Percentiles rank a stretch among this genome's conserved stretches.
phyloP scores from a whole-genome alignment of 2,888 invertebrate species.

The Acanthosoma haemorrhoidale region DNA sequence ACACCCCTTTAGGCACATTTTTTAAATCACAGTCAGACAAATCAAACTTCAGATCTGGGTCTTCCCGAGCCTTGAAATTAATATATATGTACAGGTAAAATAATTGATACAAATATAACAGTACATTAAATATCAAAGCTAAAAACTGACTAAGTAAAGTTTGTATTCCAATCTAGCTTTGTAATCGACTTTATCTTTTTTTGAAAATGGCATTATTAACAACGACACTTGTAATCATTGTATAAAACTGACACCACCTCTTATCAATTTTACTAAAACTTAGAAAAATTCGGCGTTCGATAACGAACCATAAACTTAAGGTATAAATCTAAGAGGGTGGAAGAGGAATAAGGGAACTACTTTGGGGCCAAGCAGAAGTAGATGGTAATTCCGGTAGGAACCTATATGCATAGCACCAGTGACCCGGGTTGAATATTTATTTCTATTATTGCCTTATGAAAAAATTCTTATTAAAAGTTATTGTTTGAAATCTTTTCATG shows the following conservation, averaged over 20 bases:
- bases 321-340: too few species aligned
- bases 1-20: constrained; percentile 70
- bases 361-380: too few species aligned
- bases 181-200: constrained; percentile 48
- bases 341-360: too few species aligned
- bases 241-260: background rate
- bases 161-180: constrained; percentile 58
- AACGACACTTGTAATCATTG: constrained; percentile 36
- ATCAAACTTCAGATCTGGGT: constrained; percentile 75
- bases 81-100: background rate
- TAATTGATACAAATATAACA: background rate
- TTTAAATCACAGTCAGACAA: constrained; percentile 70
- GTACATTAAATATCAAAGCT: constrained; percentile 35
- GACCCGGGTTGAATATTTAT: too few species aligned
- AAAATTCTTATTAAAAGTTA: too few species aligned
- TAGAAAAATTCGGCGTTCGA: too few species aligned
- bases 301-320: too few species aligned
- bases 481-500: too few species aligned
- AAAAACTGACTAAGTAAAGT: constrained; percentile 52
- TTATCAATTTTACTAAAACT: background rate
- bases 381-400: too few species aligned
- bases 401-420: too few species aligned
- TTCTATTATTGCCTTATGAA: too few species aligned
- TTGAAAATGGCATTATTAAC: constrained; percentile 37
- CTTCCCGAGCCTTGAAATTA: constrained; percentile 60